Base-by-base conservation (phyloP, 1,140 invertebrate species). In the Odontomachus brunneus region DNA sequence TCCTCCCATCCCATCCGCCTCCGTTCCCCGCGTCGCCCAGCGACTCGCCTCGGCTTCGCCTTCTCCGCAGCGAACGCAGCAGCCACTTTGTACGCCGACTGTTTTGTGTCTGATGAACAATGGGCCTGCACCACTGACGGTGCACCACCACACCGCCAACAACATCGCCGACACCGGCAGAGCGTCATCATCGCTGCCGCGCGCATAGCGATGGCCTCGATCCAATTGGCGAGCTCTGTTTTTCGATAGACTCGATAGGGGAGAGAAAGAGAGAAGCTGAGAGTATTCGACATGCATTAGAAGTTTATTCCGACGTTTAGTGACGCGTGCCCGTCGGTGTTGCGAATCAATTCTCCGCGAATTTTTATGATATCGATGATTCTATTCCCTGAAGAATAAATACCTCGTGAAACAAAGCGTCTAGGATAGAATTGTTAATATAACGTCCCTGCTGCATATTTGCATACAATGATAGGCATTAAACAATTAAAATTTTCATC, bases 21-120 rank as follows among this genome's bases (percentile, higher is more conserved):
- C 85, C 88, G 4, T 26, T 59, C 84, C 65, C 71, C 71, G 82
- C 86, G 55, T 85, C 82, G 62, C 78, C 83, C 72, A 75, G 14
- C 57, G 80, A 59, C 81, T 81, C 85, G 83, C 60, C 82, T 88
- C 84, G 73, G 86, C 76, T 87, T 84, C 83, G 71, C 85, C 89
- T 87, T 89, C 85, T 86, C 86, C 89, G 87, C 91, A 90, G 89
- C 89, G 88, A 91, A 90, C 90, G 87, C 83, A 85, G 86, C 90
- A 94, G 93, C 92, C 93, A 94, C 93, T 94, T 94, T 94, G 93
- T 93, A 91, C 90, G 91, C 90, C 90, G 91, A 91, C 92, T 93
- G 93, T 93, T 93, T 94, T 94, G 93, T 93, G 91, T 92, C 92
- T 89, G 90, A 90, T 90, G 91, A 93, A 94, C 93, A 94, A 94